Evolutionary conservation across 1,140 invertebrate genomes (phyloP).

Genomic region (Microvelia longipes): DNA sequence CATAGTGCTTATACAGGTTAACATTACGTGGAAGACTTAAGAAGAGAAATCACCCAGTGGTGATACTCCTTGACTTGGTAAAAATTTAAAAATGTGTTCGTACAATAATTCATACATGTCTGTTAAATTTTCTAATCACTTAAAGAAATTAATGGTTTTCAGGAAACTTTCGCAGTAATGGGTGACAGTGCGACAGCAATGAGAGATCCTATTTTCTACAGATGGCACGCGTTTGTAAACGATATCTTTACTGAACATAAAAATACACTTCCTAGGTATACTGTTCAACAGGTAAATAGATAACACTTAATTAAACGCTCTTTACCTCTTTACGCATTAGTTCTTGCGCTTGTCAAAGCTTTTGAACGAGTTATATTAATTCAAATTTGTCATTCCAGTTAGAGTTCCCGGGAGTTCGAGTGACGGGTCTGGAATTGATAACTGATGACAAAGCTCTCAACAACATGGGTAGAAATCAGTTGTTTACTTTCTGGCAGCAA

Average conservation of each 20-base stretch:
- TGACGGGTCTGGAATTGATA: conserved; percentile 38
- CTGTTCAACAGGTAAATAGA: conserved; percentile 34
- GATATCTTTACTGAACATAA: conserved; percentile 65
- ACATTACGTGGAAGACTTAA: too few species aligned
- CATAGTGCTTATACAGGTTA: too few species aligned
- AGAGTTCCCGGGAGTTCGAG: conserved; percentile 37
- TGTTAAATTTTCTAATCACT: neutral
- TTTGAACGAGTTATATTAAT: too few species aligned
- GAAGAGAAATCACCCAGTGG: too few species aligned
- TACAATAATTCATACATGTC: too few species aligned
- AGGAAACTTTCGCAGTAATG: conserved; percentile 49
- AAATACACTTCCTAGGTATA: conserved; percentile 45
- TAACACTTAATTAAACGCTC: too few species aligned
- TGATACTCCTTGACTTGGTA: too few species aligned
- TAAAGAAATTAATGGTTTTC: neutral
- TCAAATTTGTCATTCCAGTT: too few species aligned
- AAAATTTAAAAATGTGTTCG: too few species aligned
- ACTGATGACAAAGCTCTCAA: conserved; percentile 25
- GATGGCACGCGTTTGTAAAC: conserved; percentile 66
- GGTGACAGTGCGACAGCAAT: conserved; percentile 56
- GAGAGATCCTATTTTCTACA: conserved; percentile 73
- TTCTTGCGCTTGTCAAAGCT: too few species aligned
- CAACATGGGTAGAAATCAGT: conserved; percentile 3
- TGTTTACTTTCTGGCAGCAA: conserved; percentile 34
- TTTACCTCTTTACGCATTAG: too few species aligned